Base-by-base conservation (phyloP, 2,888 invertebrate species). In the Ernsta delagoae region DNA sequence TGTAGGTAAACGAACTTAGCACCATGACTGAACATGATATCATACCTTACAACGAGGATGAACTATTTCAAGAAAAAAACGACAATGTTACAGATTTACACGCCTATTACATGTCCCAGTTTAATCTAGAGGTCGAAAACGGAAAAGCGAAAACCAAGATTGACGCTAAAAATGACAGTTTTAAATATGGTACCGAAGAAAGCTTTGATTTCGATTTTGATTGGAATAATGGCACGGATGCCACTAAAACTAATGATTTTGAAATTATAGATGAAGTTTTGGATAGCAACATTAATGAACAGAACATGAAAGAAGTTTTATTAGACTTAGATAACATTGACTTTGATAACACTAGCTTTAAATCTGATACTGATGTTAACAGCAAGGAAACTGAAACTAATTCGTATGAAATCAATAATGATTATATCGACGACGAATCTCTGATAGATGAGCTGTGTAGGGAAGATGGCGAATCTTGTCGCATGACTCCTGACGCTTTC, bases 21-120 rank as follows among this genome's bases (percentile, higher is more conserved):
- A 85, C 82, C 57, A 92, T 93, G 92, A 86, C 92, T 41, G 87
- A 89, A 76, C 90, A 88, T 83, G 89, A 90, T 79, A 84, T 89
- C 77, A 86, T 90, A 81, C 82, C 88, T 75, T 90, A 90, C 73
- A 90, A 89, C 4, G 87, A 89, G 16, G 87, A 87, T 11, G 87
- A 88, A 73, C 74, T 92, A 69, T 91, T 91, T 62, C 86, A 84
- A 75, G 87, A 88, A 39, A 88, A 78, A 79, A 87, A 79, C 69
- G 88, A 89, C 12, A 87, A 79, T 54, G 87, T 90, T 9, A 87
- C 88, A 72, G 93, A 93, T 72, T 79, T 94, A 70, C 94, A 94
- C 71, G 90, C 92, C 4, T 94, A 93, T 72, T 94, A 93, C 72
- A 94, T 93, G 89, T 84, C 92, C 41, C 92, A 93, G 72, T 94